Conservation (phyloP, 1,140 invertebrate genomes). For the Pissodes strobi region DNA sequence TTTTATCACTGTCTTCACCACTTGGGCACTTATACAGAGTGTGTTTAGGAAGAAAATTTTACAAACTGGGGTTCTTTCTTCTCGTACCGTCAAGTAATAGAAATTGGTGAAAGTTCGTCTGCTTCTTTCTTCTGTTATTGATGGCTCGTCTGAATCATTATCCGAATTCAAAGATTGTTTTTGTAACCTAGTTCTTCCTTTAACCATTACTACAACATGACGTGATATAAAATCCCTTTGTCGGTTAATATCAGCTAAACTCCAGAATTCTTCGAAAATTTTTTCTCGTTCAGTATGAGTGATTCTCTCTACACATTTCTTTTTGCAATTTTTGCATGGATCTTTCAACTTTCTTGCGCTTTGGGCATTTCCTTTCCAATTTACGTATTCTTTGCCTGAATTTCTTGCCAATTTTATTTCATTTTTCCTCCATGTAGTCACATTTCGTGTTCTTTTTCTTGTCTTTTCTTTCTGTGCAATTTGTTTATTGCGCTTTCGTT, state of each 20-base stretch:
- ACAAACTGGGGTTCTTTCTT: neutral
- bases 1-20: constrained; percentile 17
- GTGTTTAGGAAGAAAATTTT: constrained; percentile 12
- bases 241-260: constrained; percentile 13
- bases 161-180: neutral
- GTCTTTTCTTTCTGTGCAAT: constrained; percentile 2
- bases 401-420: constrained; percentile 11
- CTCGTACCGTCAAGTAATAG: neutral
- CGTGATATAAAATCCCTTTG: constrained; percentile 19
- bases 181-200: constrained; percentile 6
- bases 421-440: constrained; percentile 17
- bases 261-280: constrained; percentile 16
- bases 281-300: constrained; percentile 2
- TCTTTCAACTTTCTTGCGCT: neutral
- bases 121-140: neutral
- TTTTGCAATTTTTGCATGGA: constrained; percentile 4
- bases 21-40: constrained; percentile 20
- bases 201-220: neutral
- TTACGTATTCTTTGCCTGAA: constrained; percentile 12
- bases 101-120: neutral
- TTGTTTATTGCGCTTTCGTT: neutral
- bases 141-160: no score
- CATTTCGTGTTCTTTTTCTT: neutral
- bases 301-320: constrained; percentile 11
- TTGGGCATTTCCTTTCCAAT: constrained; percentile 13